Evolutionary conservation across 1,140 invertebrate species (phyloP), one percentile per base, ranked within the genome.

Genomic region (Brachionus calyciflorus): DNA sequence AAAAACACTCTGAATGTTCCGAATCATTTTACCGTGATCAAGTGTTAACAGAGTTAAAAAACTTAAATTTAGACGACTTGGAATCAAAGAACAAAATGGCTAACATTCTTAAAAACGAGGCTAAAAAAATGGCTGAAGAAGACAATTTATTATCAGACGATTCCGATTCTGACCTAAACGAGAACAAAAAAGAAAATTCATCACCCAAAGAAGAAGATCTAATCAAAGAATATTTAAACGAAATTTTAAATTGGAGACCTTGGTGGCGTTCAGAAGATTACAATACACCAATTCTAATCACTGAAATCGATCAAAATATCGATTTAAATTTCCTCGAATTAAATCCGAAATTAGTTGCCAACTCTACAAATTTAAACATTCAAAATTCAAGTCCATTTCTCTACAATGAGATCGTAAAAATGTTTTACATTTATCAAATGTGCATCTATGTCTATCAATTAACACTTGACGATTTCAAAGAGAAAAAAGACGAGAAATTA

Each of bases 41-140:
- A 73, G 69, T 73, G 9, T n/a, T 73, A 14, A n/a, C 28, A 12
- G 69, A 73, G 30, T 55, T 73, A 12, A 41, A 73, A n/a, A 49
- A 10, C 5, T 26, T 73, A 19, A 73, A n/a, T 51, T 30, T 73
- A 51, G 48, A 73, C 6, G 51, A 55, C 69, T 12, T 21, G 10
- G 69, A 73, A 5, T 40, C 46, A 12, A 73, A 49, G 28, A 21
- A 44, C 4, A 49, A 41, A 73, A 73, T 73, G 28, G 24, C 30
- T 24, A 9, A 73, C n/a, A 55, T 73, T 30, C 33, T 73, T 9
- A 51, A 41, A 37, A 49, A 51, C 37, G 69, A 73, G 24, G 44
- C 69, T 12, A 55, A 49, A 73, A 40, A 51, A 33, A 24, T 73
- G 24, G 46, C 21, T 1, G 46, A 73, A 12, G 21, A 41, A 2